These are phyloP conservation scores for Dryobates pubescens DNA, from an alignment of 2,797 vertebrate species.

Conservation along the genomic window DNA sequence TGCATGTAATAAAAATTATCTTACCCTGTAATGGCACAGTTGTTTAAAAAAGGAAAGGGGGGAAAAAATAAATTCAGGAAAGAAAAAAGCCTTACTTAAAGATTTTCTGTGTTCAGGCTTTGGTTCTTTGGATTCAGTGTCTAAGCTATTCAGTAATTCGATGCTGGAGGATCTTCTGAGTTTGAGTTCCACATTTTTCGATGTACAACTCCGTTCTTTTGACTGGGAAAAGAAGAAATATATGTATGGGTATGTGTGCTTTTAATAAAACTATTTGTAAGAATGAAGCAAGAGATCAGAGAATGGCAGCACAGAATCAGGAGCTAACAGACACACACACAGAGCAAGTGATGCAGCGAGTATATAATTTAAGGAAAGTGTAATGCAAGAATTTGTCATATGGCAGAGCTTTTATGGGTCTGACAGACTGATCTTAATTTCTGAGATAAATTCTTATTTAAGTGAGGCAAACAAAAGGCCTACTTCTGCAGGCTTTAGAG, in stretches of 20 bases:
- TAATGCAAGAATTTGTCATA: slow-evolving; percentile 54
- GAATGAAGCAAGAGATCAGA: slow-evolving; percentile 5
- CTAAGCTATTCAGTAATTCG: slow-evolving; percentile 84
- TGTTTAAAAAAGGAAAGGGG: background rate
- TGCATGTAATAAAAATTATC: slow-evolving; percentile 60
- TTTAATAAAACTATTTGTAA: slow-evolving; percentile 51
- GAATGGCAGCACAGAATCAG: slow-evolving; percentile 13
- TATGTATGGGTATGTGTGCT: background rate
- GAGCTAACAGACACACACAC: slow-evolving; percentile 34
- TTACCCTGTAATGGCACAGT: slow-evolving; percentile 23
- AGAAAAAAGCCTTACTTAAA: slow-evolving; percentile 85
- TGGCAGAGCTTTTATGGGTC: slow-evolving; percentile 44
- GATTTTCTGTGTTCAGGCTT: slow-evolving; percentile 90
- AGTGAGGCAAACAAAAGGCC: slow-evolving; percentile 55
- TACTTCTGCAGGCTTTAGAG: slow-evolving; percentile 42
- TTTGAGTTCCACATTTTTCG: slow-evolving; percentile 71
- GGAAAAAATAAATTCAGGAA: slow-evolving; percentile 35
- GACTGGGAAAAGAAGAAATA: slow-evolving; percentile 70
- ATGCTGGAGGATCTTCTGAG: slow-evolving; percentile 88
- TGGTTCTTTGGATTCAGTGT: slow-evolving; percentile 84
- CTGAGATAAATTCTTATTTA: slow-evolving; percentile 57
- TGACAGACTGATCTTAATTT: slow-evolving; percentile 62
- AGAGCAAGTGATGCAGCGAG: slow-evolving; percentile 24
- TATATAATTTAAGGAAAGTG: slow-evolving; percentile 57
- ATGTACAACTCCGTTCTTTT: slow-evolving; percentile 65